These are phyloP conservation scores for Galaxias olidus DNA, from an alignment of 2,797 vertebrate species.

Conservation along the genomic window DNA sequence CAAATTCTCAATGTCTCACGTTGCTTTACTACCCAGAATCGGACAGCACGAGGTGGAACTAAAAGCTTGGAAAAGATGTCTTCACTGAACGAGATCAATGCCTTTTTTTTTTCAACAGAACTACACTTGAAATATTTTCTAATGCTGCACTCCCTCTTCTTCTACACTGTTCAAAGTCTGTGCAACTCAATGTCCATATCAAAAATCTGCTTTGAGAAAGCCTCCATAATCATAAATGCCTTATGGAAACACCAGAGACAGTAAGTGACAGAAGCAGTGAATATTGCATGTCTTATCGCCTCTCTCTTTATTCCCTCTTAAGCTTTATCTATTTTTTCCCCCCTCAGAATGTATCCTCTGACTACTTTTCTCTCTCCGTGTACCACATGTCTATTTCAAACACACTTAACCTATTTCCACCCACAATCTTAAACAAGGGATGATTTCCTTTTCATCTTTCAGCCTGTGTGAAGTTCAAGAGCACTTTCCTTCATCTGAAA, in stretches of 20 bases:
- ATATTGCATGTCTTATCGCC: conserved; percentile 2
- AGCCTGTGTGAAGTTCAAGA: conserved; percentile 6
- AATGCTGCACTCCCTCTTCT: not conserved
- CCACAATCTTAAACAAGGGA: conserved; percentile 8
- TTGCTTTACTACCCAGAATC: not conserved
- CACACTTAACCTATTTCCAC: conserved; percentile 8
- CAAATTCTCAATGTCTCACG: no score
- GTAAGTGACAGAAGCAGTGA: conserved; percentile 4
- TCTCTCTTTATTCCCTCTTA: not conserved
- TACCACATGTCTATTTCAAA: not conserved
- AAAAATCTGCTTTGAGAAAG: not conserved
- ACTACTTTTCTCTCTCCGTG: no score
- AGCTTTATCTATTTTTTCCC: not conserved
- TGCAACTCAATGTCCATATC: not conserved
- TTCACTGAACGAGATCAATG: not conserved
- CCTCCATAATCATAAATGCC: conserved; percentile 8
- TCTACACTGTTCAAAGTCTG: not conserved
- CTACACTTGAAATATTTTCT: not conserved
- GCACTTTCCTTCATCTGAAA: conserved; percentile 9
- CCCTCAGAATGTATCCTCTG: not conserved
- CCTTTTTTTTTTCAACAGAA: not conserved
- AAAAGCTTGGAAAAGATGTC: not conserved
- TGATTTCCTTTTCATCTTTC: not conserved
- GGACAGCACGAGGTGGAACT: not conserved
- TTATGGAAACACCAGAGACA: conserved; percentile 3